Base-by-base conservation (phyloP, 2,797 vertebrate species). In the Gobio occitaniae region DNA sequence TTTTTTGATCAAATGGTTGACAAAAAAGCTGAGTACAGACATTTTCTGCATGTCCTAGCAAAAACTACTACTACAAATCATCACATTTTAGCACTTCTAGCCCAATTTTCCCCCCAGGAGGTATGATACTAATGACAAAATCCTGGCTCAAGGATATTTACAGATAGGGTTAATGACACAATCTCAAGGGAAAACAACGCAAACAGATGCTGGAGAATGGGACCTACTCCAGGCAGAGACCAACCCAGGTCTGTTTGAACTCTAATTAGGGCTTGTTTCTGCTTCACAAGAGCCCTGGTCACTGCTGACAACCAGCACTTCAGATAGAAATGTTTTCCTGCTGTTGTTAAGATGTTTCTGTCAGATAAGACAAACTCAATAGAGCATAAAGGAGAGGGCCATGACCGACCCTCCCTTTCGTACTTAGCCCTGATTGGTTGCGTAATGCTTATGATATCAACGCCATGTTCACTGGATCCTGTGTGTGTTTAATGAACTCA, bases 161-260 rank as follows among this genome's bases (percentile, higher is more conserved):
- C 59, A 74, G 44, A 70, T 36, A 82, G 74, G 83, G 83, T 85
- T 87, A 88, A 88, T 78, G 88, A 89, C 90, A 90, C 92, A 93
- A 94, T 93, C 91, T 93, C 88, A 88, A 85, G 92, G 91, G 89
- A 93, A 94, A 95, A 66, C 70, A 72, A 72, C 90, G 93, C 88
- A 92, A 93, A 91, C 94, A 95, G 92, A 93, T 94, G 94, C 89
- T 93, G 47, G 80, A 90, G 83, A 92, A 92, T 85, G 56, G 66
- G 47, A 70, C 76, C 77, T 61, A 47, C 65, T 66, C 66, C 80
- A 71, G 83, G 38, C n/a, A 32, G 44, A 74, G 54, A 84, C 59
- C 47, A 75, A 80, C 2, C 17, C 68, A 52, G 66, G 78, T 82
- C 86, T 78, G 87, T 54, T 19, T 80, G 7, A 71, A 70, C 78